Base-by-base conservation (phyloP, 2,797 vertebrate genomes). In the Lagocephalus sceleratus region DNA sequence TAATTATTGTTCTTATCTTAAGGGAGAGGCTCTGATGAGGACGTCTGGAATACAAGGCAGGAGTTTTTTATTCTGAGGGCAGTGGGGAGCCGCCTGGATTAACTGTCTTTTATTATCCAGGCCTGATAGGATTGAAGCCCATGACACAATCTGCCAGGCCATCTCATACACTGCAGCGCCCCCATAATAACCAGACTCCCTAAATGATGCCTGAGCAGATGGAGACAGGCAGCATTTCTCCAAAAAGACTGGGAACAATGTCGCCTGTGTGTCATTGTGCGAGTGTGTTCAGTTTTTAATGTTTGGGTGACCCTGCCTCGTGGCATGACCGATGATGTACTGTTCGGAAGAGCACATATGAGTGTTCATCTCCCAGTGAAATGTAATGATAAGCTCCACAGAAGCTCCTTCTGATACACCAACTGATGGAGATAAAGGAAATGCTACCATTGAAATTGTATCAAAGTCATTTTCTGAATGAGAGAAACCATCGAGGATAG, bases 21-120 rank as follows among this genome's bases (percentile, higher is more conserved):
- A n/a, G 52, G 63, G 66, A 60, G 52, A 60, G 50, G n/a, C n/a
- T n/a, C n/a, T n/a, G n/a, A n/a, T n/a, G n/a, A n/a, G n/a, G n/a
- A n/a, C n/a, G n/a, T n/a, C n/a, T n/a, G n/a, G n/a, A n/a, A n/a
- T n/a, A n/a, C n/a, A n/a, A n/a, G n/a, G n/a, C n/a, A n/a, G n/a
- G n/a, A n/a, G n/a, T 81, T 44, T 56, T 66, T 74, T 63, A 72
- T 84, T 76, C 56, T 35, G 20, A 54, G 76, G 49, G 63, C 68
- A 65, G 68, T 79, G 57, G 66, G 59, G 38, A 9, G 26, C 26
- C 11, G 26, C 26, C 71, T 68, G 75, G 78, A 91, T 88, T 82
- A 90, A 87, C 79, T 76, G 66, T 71, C 63, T 75, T 90, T 88
- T 82, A 85, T 87, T 81, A 85, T 83, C 75, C 66, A 71, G 58